phyloP scores from a whole-genome alignment of 2,113 vertebrate genomes.

The Ibidorhyncha struthersii region DNA sequence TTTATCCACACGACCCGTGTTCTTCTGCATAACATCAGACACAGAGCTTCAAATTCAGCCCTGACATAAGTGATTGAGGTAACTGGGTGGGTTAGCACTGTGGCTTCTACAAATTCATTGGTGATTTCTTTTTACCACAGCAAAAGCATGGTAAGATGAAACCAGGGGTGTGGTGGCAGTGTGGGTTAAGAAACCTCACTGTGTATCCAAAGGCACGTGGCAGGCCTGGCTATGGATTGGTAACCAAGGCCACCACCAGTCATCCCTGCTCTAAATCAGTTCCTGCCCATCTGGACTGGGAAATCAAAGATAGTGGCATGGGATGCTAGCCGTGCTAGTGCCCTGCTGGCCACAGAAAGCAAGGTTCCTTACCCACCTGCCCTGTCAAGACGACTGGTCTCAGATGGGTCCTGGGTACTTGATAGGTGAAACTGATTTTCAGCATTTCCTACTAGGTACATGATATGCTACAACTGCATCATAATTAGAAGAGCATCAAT shows the following conservation, averaged over 20 bases:
- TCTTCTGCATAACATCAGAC: background rate
- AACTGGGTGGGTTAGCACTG: background rate
- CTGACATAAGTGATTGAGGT: background rate
- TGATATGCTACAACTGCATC: background rate
- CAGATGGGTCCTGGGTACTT: background rate
- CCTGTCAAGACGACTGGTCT: background rate
- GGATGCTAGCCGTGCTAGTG: background rate
- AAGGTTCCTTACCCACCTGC: background rate
- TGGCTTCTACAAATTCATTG: background rate
- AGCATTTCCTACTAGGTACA: rapidly evolving
- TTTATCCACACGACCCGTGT: background rate
- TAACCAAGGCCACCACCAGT: background rate
- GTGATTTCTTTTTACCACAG: background rate
- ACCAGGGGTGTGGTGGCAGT: background rate
- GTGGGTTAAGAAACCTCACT: background rate
- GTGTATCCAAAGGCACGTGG: background rate
- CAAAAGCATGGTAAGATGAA: background rate
- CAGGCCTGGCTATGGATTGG: background rate
- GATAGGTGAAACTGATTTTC: background rate
- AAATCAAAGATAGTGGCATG: background rate
- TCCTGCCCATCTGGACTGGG: background rate
- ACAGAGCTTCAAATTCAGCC: background rate
- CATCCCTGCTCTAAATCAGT: background rate
- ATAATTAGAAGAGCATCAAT: background rate
- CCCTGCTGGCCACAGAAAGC: background rate